phyloP scores from a whole-genome alignment of 1,140 invertebrate genomes.

The Polypedilum vanderplanki region DNA sequence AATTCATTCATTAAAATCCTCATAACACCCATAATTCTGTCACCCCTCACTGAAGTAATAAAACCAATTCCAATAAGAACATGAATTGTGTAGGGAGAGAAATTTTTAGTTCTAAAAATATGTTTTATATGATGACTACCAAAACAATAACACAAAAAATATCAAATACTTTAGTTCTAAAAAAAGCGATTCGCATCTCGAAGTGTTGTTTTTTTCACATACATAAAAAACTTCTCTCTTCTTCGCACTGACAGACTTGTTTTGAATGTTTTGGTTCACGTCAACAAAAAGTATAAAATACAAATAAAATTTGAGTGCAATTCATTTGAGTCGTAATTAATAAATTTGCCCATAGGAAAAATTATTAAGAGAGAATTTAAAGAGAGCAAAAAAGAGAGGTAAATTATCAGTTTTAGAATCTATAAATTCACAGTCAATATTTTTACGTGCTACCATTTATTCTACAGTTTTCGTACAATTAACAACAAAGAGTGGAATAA shows the following conservation, averaged over 20 bases:
- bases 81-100: too few species aligned
- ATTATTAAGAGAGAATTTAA: not conserved
- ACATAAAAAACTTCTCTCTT: too few species aligned
- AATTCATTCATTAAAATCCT: too few species aligned
- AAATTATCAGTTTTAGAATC: constrained; percentile 5
- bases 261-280: not conserved
- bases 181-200: not conserved
- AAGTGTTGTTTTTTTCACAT: not conserved
- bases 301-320: too few species aligned
- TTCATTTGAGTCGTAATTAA: too few species aligned
- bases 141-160: not conserved
- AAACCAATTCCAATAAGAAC: too few species aligned
- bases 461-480: not conserved
- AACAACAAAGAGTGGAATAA: not conserved
- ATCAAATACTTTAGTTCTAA: not conserved
- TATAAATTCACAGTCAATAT: not conserved
- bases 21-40: too few species aligned
- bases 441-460: not conserved
- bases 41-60: too few species aligned
- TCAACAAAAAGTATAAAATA: too few species aligned
- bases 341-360: too few species aligned
- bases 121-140: not conserved
- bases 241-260: not conserved
- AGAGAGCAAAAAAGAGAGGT: too few species aligned
- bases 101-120: not conserved